Percentiles rank a stretch among this genome's conserved stretches.
phyloP scores from a whole-genome alignment of 2,797 vertebrate genomes.

The Rhyacichthys aspro region DNA sequence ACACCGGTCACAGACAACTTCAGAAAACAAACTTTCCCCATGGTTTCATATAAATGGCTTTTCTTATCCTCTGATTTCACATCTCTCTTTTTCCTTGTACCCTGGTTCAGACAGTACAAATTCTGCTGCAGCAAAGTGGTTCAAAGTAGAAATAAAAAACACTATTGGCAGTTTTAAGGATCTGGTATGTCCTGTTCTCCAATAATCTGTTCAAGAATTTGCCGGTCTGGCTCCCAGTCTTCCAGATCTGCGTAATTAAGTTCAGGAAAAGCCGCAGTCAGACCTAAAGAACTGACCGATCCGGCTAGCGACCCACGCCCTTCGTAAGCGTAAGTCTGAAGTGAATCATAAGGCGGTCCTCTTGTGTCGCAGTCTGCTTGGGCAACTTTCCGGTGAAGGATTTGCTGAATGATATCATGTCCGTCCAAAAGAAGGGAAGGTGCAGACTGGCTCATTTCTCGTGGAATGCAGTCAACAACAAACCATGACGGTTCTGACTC shows the following conservation, averaged over 20 bases:
- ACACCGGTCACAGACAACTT: too few species aligned
- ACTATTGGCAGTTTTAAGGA: slow-evolving; percentile 36
- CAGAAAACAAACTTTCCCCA: neutral
- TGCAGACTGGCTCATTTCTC: slow-evolving; percentile 67
- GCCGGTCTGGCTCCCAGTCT: slow-evolving; percentile 87
- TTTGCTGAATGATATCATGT: slow-evolving; percentile 86
- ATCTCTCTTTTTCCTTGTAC: slow-evolving; percentile 10
- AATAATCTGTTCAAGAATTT: slow-evolving; percentile 83
- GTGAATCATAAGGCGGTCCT: slow-evolving; percentile 90
- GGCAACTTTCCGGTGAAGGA: slow-evolving; percentile 85
- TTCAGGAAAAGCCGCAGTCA: slow-evolving; percentile 82
- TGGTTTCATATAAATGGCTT: slow-evolving; percentile 29
- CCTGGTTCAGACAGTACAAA: slow-evolving; percentile 9
- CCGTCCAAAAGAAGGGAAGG: slow-evolving; percentile 77
- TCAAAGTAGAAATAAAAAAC: slow-evolving; percentile 1
- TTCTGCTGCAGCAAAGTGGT: slow-evolving; percentile 6
- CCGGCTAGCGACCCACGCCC: slow-evolving; percentile 87
- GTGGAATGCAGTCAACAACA: slow-evolving; percentile 41
- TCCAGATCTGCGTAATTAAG: slow-evolving; percentile 87
- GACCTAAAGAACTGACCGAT: slow-evolving; percentile 91
- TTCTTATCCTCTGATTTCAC: slow-evolving; percentile 35
- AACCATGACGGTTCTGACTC: slow-evolving; percentile 48
- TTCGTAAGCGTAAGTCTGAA: slow-evolving; percentile 95
- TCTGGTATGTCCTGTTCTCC: slow-evolving; percentile 84
- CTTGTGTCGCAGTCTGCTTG: slow-evolving; percentile 86